These are phyloP conservation scores for Oostethus manadensis DNA, from an alignment of 2,113 vertebrate species.

Conservation along the genomic window DNA sequence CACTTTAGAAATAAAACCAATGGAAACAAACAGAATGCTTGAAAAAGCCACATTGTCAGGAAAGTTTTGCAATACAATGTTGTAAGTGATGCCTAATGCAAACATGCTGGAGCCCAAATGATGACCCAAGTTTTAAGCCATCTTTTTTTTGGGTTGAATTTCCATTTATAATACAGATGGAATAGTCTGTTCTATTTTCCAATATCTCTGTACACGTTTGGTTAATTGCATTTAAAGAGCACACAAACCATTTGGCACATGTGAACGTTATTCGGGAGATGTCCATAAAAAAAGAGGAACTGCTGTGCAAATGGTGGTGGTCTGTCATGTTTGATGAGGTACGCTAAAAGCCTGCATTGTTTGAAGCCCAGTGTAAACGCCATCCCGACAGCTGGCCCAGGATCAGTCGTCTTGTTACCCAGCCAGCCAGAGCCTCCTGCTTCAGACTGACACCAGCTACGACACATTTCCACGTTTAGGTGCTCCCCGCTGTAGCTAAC, in stretches of 20 bases:
- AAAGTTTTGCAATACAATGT: no score
- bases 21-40: no score
- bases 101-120: no score
- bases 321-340: conserved; percentile 21
- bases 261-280: conserved; percentile 31
- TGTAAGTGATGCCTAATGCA: no score
- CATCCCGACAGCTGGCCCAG: conserved; percentile 36
- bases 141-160: no score
- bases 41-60: no score
- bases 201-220: conserved; percentile 15
- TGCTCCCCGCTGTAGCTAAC: conserved; percentile 27
- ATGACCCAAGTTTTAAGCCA: neutral
- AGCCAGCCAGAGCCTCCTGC: conserved; percentile 20
- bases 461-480: conserved; percentile 31
- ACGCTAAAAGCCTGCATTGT: conserved; percentile 22
- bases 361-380: conserved; percentile 6
- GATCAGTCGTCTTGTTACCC: conserved; percentile 30
- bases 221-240: neutral
- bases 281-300: conserved; percentile 21
- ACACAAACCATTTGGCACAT: conserved; percentile 20
- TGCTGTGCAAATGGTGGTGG: conserved; percentile 22
- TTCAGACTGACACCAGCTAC: conserved; percentile 37
- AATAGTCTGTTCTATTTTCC: conserved; percentile 18
- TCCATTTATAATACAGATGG: conserved; percentile 13
- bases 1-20: no score